A percentile compares a stretch with the other conserved stretches of the same genome.
Evolutionary conservation across 2,888 invertebrate genomes (phyloP).

Genomic region (Ectemnius lituratus): DNA sequence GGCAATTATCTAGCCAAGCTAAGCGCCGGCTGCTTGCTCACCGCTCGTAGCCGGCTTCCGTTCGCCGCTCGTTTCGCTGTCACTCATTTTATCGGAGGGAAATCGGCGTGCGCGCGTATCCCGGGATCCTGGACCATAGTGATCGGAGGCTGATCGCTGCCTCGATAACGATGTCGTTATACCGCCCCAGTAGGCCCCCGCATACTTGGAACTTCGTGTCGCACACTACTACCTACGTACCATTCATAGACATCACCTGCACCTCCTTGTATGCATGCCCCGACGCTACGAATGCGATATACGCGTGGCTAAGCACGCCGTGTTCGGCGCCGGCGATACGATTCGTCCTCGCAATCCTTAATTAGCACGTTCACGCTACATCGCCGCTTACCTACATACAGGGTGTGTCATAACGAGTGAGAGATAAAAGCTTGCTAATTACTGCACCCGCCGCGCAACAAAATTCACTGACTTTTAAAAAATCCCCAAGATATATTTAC

Average conservation of each 20-base stretch:
- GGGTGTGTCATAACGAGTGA: neutral
- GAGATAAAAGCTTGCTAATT: neutral
- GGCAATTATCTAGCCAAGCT: slow-evolving; percentile 4
- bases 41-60: slow-evolving; percentile 6
- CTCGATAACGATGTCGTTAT: slow-evolving; percentile 62
- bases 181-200: slow-evolving; percentile 8
- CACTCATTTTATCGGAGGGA: slow-evolving; percentile 50
- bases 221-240: neutral
- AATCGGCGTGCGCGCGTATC: slow-evolving; percentile 45
- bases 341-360: slow-evolving; percentile 65
- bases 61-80: slow-evolving; percentile 39
- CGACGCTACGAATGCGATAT: slow-evolving; percentile 51
- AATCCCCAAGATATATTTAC: too few relatives aligned
- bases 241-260: neutral
- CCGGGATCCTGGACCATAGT: slow-evolving; percentile 31
- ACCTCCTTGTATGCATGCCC: slow-evolving; percentile 18
- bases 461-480: too few relatives aligned
- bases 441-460: slow-evolving; percentile 7
- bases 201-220: neutral
- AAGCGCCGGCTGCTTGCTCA: neutral
- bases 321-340: slow-evolving; percentile 61
- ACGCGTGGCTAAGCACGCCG: slow-evolving; percentile 52
- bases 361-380: slow-evolving; percentile 58
- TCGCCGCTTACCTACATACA: slow-evolving; percentile 5
- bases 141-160: slow-evolving; percentile 44